A percentile compares a stretch with the other conserved stretches of the same genome.
phyloP scores from a whole-genome alignment of 2,797 vertebrate genomes.

The Acipenser oxyrinchus region DNA sequence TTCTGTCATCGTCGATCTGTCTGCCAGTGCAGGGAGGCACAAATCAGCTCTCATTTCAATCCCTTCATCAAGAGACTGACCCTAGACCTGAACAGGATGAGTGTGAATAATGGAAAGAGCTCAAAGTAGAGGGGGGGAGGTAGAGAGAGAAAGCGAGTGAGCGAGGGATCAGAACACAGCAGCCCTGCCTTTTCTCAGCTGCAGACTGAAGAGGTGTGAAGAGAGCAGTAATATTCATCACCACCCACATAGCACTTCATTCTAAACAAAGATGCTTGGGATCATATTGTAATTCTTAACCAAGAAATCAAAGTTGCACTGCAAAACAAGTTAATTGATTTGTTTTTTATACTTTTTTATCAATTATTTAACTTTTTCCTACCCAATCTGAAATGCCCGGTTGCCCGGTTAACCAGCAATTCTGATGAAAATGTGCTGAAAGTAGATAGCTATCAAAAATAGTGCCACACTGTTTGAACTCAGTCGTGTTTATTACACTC shows the following conservation, averaged over 20 bases:
- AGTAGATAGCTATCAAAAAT: neutral
- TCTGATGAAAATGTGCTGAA: neutral
- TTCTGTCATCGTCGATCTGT: constrained; percentile 33
- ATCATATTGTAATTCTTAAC: neutral
- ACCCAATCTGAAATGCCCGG: no score
- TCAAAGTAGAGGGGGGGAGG: neutral
- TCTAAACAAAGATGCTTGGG: neutral
- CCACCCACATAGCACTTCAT: neutral
- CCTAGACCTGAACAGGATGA: constrained; percentile 19
- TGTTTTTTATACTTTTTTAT: no score
- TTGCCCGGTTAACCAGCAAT: neutral
- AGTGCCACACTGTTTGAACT: neutral
- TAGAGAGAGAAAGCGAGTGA: neutral
- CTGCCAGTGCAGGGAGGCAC: constrained; percentile 9
- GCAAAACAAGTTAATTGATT: no score
- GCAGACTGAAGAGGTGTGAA: neutral
- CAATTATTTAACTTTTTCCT: no score
- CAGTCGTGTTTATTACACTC: neutral
- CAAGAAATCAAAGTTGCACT: neutral
- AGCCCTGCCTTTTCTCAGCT: neutral
- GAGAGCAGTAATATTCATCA: neutral
- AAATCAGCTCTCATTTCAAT: constrained; percentile 20
- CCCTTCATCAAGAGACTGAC: constrained; percentile 22
- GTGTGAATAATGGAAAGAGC: constrained; percentile 12
- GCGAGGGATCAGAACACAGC: neutral